phyloP scores from a whole-genome alignment of 2,888 invertebrate genomes.

The Netelia fuscicornis region DNA sequence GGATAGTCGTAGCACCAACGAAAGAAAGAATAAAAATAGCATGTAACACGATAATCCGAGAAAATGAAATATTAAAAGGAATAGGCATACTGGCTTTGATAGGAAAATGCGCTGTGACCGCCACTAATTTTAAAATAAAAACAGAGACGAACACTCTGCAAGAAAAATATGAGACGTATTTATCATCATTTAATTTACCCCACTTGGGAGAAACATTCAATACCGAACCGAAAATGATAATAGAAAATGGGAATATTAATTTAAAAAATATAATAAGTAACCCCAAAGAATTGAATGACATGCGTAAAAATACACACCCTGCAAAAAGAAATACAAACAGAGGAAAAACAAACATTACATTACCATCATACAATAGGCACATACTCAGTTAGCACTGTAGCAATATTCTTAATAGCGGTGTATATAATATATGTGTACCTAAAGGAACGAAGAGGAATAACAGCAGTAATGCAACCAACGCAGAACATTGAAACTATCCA shows the following conservation, averaged over 20 bases:
- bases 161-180: constrained; percentile 7
- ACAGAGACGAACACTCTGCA: background rate
- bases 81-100: constrained; percentile 20
- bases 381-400: too few relatives aligned
- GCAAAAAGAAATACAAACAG: background rate
- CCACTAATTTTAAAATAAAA: constrained; percentile 8
- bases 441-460: too few relatives aligned
- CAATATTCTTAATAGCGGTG: too few relatives aligned
- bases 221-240: background rate
- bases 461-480: too few relatives aligned
- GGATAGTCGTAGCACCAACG: background rate
- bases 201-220: background rate
- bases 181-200: constrained; percentile 2
- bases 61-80: background rate
- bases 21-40: too few relatives aligned
- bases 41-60: background rate
- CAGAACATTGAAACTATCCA: too few relatives aligned
- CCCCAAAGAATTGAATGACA: background rate
- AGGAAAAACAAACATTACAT: background rate
- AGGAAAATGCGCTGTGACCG: constrained; percentile 26
- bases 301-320: background rate
- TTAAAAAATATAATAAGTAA: constrained; percentile 14
- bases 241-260: background rate
- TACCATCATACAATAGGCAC: background rate
- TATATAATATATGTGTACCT: too few relatives aligned